Percentiles rank a stretch among this genome's conserved stretches.
phyloP scores from a whole-genome alignment of 2,113 vertebrate genomes.

The Salminus brasiliensis region DNA sequence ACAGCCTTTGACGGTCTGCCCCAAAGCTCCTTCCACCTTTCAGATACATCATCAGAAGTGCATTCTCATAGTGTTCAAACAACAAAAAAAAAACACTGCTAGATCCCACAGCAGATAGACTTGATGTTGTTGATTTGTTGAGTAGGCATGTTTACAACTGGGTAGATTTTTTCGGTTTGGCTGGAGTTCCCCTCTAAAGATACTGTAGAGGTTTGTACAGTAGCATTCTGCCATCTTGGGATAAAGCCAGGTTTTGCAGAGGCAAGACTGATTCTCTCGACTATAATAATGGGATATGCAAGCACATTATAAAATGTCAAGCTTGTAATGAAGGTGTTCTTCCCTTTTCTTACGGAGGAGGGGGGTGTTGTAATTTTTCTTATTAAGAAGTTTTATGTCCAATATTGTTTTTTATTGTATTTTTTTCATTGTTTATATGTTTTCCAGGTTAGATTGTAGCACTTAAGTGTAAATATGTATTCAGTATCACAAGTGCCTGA shows the following conservation, averaged over 20 bases:
- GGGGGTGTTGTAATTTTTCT: conserved; percentile 45
- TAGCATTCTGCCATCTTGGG: neutral
- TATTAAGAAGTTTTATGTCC: conserved; percentile 39
- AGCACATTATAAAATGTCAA: conserved; percentile 35
- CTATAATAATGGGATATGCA: conserved; percentile 4
- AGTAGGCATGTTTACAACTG: too few relatives aligned
- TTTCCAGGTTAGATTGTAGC: conserved; percentile 60
- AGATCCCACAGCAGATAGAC: too few relatives aligned
- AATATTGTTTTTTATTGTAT: conserved; percentile 53
- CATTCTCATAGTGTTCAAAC: too few relatives aligned
- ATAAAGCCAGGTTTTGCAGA: neutral
- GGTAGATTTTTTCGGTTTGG: too few relatives aligned
- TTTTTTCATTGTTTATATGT: conserved; percentile 48
- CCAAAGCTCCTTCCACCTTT: too few relatives aligned
- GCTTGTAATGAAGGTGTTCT: conserved; percentile 73
- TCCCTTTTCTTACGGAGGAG: conserved; percentile 40
- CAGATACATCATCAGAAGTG: too few relatives aligned
- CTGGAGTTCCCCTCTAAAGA: too few relatives aligned
- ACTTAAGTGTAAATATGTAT: conserved; percentile 66
- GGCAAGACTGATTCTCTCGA: neutral
- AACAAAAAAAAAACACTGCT: too few relatives aligned
- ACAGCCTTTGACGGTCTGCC: too few relatives aligned
- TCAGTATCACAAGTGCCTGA: conserved; percentile 73
- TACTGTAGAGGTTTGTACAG: neutral
- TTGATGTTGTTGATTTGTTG: too few relatives aligned